These are phyloP conservation scores for Ellobius talpinus DNA, from an alignment of 2,113 vertebrate genomes.

Conservation along the genomic window DNA sequence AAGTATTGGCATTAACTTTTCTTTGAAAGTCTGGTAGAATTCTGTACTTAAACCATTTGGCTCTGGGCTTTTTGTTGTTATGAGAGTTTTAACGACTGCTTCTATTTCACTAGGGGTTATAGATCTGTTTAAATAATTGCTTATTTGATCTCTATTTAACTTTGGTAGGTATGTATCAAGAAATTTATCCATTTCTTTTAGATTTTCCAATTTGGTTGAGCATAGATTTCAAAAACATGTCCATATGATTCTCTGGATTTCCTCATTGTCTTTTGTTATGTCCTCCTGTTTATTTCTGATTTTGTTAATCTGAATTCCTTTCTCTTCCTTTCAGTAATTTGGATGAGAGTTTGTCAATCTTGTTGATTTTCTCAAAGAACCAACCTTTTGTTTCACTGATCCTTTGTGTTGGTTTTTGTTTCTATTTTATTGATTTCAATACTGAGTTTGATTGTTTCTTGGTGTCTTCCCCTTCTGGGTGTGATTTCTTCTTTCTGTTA, in stretches of 20 bases:
- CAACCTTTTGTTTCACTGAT: background rate
- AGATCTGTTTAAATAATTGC: background rate
- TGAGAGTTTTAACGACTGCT: background rate
- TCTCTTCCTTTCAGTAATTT: background rate
- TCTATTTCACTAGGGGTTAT: background rate
- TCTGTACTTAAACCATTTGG: background rate
- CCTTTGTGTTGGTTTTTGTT: background rate
- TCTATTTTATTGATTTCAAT: background rate
- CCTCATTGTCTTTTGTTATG: background rate
- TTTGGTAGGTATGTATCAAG: background rate
- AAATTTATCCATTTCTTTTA: background rate
- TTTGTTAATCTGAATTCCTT: background rate
- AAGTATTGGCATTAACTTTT: background rate
- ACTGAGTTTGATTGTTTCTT: background rate
- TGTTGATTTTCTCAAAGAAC: background rate
- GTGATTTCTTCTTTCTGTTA: background rate
- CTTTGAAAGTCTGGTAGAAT: background rate
- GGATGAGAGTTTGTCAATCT: background rate
- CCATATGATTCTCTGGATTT: background rate
- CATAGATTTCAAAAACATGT: background rate
- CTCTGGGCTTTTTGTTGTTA: background rate
- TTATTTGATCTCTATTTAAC: background rate
- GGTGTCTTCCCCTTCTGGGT: background rate
- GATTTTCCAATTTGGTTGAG: background rate
- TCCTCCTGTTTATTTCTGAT: background rate